Percentiles rank a stretch among this genome's conserved stretches.
Conservation (phyloP, 35 echinoderm and acorn worm genomes). For the Eucidaris tribuloides region DNA sequence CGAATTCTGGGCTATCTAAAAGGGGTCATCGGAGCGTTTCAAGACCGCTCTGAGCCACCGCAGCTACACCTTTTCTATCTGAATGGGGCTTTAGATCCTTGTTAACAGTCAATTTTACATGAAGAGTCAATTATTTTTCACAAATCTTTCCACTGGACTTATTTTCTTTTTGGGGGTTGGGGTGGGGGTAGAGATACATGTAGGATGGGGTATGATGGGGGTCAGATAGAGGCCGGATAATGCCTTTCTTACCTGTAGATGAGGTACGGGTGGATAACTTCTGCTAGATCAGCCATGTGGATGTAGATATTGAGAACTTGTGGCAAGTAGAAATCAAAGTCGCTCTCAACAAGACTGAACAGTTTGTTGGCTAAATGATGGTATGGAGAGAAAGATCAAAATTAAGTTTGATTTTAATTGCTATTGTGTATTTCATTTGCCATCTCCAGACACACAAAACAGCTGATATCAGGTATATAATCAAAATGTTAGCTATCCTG, state of each 20-base stretch:
- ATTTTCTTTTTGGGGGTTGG: no score
- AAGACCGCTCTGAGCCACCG: no score
- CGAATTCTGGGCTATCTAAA: no score
- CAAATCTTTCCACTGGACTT: no score
- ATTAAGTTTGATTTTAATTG: neutral
- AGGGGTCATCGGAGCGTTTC: no score
- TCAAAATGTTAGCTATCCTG: neutral
- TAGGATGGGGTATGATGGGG: no score
- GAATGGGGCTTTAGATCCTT: no score
- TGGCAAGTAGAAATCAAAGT: conserved; percentile 98
- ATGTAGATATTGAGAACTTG: conserved; percentile 98
- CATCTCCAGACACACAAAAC: neutral
- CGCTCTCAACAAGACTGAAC: conserved; percentile 71
- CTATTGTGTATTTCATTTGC: neutral
- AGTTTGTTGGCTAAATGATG: conserved; percentile 85
- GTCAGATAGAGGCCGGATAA: no score
- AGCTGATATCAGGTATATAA: neutral
- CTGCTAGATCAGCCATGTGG: conserved; percentile 87
- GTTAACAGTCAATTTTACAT: no score
- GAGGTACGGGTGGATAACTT: conserved; percentile 82
- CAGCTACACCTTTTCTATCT: no score
- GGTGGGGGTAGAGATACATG: no score
- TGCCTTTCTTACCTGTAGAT: conserved; percentile 96
- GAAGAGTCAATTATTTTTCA: no score
- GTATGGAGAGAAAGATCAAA: neutral